These are phyloP conservation scores for Barypeithes pellucidus DNA, from an alignment of 2,888 invertebrate species.

Conservation along the genomic window DNA sequence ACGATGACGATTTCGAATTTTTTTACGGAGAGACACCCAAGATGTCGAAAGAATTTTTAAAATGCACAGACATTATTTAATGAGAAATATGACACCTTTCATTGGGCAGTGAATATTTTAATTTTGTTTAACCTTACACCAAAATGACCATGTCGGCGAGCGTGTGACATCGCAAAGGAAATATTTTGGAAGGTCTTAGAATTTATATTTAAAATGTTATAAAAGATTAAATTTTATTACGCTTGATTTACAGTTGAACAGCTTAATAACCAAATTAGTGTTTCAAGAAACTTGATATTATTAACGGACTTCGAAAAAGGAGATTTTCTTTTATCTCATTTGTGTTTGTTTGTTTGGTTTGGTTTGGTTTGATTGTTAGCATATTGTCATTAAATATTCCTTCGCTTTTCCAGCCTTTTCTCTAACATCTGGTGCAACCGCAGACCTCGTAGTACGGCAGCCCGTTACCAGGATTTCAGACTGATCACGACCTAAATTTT, in stretches of 20 bases:
- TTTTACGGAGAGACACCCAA: conserved; percentile 1
- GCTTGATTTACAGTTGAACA: conserved; percentile 45
- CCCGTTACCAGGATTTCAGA: too few species aligned
- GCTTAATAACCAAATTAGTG: conserved; percentile 49
- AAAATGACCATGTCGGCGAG: conserved; percentile 44
- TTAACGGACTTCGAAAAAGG: conserved; percentile 6
- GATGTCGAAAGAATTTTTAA: conserved; percentile 34
- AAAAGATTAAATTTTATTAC: conserved; percentile 48
- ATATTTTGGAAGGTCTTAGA: conserved; percentile 34
- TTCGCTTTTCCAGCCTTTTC: too few species aligned
- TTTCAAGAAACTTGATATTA: conserved; percentile 39
- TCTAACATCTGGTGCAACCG: too few species aligned
- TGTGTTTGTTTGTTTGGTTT: neutral
- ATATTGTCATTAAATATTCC: too few species aligned
- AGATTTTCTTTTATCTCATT: neutral
- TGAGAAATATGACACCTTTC: conserved; percentile 47
- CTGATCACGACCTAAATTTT: too few species aligned
- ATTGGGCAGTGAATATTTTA: conserved; percentile 46
- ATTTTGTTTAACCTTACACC: conserved; percentile 48
- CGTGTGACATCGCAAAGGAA: conserved; percentile 35
- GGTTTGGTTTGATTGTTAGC: too few species aligned
- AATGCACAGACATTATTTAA: conserved; percentile 49
- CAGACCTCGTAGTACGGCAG: too few species aligned
- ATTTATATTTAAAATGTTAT: conserved; percentile 36
- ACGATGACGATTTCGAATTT: conserved; percentile 4